A percentile compares a stretch with the other conserved stretches of the same genome.
phyloP scores from a whole-genome alignment of 2,797 vertebrate genomes.

The Sebastiscus albofasciatus region DNA sequence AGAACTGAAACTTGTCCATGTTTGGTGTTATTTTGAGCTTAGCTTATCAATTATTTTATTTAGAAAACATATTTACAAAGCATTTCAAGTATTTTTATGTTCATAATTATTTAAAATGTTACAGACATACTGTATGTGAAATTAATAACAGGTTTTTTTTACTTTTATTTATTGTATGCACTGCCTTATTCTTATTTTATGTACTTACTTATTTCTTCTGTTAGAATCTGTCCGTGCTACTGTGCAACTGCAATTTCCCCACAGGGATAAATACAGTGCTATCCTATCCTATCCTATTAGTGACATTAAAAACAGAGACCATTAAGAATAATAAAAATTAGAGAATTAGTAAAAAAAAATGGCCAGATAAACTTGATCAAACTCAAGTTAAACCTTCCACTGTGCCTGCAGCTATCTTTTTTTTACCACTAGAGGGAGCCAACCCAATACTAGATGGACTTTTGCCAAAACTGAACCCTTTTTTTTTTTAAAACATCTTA shows the following conservation, averaged over 20 bases:
- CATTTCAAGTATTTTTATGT: background rate
- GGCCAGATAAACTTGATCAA: background rate
- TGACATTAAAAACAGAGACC: too few relatives aligned
- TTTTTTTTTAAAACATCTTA: too few relatives aligned
- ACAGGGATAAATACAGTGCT: too few relatives aligned
- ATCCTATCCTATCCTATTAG: too few relatives aligned
- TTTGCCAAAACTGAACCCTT: background rate
- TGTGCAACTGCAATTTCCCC: too few relatives aligned
- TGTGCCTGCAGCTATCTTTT: background rate
- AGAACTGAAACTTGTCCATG: background rate
- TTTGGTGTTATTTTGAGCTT: background rate
- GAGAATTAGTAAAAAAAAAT: too few relatives aligned
- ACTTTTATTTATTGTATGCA: too few relatives aligned
- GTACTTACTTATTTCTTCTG: too few relatives aligned
- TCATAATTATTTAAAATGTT: background rate
- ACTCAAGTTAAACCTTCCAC: background rate
- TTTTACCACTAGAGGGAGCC: conserved; percentile 19
- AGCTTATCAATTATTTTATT: too few relatives aligned
- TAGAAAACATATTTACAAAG: background rate
- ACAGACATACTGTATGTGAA: background rate
- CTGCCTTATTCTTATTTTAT: too few relatives aligned
- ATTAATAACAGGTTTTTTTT: background rate
- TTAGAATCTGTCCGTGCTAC: too few relatives aligned
- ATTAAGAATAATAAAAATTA: too few relatives aligned
- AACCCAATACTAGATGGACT: accelerated